These are phyloP conservation scores for Eumerus sabulonum DNA, from an alignment of 2,888 invertebrate genomes.

Conservation along the genomic window DNA sequence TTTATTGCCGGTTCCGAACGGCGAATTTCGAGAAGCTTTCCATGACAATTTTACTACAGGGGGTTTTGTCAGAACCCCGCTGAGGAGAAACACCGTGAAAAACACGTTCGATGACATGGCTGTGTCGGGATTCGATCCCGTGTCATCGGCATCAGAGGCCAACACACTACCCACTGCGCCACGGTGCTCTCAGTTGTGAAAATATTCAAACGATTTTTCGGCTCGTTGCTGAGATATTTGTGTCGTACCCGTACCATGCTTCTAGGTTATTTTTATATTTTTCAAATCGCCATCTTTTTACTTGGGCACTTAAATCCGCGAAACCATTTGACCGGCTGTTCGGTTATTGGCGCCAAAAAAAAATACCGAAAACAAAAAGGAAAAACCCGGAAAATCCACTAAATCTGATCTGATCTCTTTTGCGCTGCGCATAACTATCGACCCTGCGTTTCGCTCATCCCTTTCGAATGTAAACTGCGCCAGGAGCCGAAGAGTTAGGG, in stretches of 20 bases:
- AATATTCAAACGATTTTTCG: conserved; percentile 65
- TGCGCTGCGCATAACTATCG: conserved; percentile 5
- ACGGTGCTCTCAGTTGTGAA: conserved; percentile 72
- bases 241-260: conserved; percentile 47
- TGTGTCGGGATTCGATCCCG: too few relatives aligned
- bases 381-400: conserved; percentile 63
- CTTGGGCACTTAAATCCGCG: conserved; percentile 42
- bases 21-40: too few relatives aligned
- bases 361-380: background rate
- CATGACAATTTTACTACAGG: too few relatives aligned
- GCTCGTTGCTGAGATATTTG: conserved; percentile 58
- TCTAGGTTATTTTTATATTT: conserved; percentile 39
- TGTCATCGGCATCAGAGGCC: too few relatives aligned
- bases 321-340: background rate
- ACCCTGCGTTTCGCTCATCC: conserved; percentile 37
- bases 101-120: too few relatives aligned
- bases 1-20: too few relatives aligned
- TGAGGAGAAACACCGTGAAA: too few relatives aligned
- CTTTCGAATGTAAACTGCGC: background rate
- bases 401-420: conserved; percentile 30
- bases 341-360: background rate
- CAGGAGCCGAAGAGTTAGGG: background rate
- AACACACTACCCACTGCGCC: too few relatives aligned
- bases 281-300: conserved; percentile 26
- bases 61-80: too few relatives aligned